phyloP scores from a whole-genome alignment of 2,888 invertebrate species.

The Apamea crenata region DNA sequence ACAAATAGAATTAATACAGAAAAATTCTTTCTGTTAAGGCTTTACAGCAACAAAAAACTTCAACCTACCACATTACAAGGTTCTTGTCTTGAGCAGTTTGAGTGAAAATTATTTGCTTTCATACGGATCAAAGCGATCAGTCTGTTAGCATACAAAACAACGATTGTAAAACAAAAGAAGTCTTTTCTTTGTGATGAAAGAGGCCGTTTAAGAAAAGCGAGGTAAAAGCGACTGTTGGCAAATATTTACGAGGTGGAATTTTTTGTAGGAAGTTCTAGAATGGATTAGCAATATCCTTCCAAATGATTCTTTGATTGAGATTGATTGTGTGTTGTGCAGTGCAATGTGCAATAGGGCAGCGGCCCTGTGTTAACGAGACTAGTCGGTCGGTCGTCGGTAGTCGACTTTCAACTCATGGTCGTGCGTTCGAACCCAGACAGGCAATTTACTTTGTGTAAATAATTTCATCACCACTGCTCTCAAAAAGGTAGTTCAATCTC shows the following conservation, averaged over 20 bases:
- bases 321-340: no score
- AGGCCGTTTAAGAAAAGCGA: conserved; percentile 1
- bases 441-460: no score
- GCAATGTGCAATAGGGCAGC: no score
- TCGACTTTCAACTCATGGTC: no score
- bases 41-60: not conserved
- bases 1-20: not conserved
- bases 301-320: no score
- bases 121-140: conserved; percentile 40
- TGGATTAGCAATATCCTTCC: no score
- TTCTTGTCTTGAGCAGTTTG: not conserved
- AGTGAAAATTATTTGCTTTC: not conserved
- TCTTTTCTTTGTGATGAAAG: not conserved
- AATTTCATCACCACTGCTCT: no score
- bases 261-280: not conserved
- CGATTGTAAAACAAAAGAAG: conserved; percentile 40
- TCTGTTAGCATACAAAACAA: conserved; percentile 11
- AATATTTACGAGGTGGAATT: conserved; percentile 3
- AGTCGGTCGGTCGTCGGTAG: no score
- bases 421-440: no score
- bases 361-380: no score
- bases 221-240: not conserved
- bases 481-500: no score
- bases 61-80: not conserved
- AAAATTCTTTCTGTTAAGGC: not conserved